Base-by-base conservation (phyloP, 1,140 invertebrate genomes). In the Muscidifurax raptorellus region DNA sequence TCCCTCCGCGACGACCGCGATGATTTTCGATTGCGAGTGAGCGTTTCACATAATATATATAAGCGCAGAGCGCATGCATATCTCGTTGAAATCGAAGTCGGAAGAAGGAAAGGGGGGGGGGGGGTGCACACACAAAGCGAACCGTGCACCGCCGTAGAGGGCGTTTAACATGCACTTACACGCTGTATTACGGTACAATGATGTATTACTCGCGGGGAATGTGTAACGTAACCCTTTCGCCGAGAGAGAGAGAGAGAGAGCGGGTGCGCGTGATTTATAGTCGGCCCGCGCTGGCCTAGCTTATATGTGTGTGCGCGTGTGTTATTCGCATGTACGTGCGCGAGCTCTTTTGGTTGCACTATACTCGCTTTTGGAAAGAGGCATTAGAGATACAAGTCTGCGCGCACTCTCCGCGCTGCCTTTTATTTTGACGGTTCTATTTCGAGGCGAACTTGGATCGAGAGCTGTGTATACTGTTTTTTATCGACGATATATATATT, bases 181-280 rank as follows among this genome's bases (percentile, higher is more conserved):
- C 72, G 84, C 79, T 85, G 84, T 85, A 85, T 85, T 85, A 85
- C 84, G 84, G 84, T 85, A 85, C 84, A 85, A 85, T 85, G 84
- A 85, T 85, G 79, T 81, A 85, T 85, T 85, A 85, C 84, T 76
- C 79, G 59, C 36, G 59, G 25, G 40, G 66, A 76, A 76, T 80
- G 78, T 81, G 71, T 81, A 81, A 77, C 74, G 74, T 81, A 85
- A 85, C 47, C 79, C 78, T 67, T 79, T 72, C 66, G 77, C 83
- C 76, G 13, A n/a, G 36, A 40, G 36, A 6, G 7, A 7, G 36
- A 40, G 36, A 7, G 36, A 40, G 36, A 6, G 52, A 59, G 52
- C 52, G 30, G 30, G n/a, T 52, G 74, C 36, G 28, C 77, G 77
- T 84, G 83, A 84, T 84, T 84, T 85, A 85, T 85, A 36, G 52